phyloP scores from a whole-genome alignment of 2,888 invertebrate genomes.

The Margaritifera margaritifera region DNA sequence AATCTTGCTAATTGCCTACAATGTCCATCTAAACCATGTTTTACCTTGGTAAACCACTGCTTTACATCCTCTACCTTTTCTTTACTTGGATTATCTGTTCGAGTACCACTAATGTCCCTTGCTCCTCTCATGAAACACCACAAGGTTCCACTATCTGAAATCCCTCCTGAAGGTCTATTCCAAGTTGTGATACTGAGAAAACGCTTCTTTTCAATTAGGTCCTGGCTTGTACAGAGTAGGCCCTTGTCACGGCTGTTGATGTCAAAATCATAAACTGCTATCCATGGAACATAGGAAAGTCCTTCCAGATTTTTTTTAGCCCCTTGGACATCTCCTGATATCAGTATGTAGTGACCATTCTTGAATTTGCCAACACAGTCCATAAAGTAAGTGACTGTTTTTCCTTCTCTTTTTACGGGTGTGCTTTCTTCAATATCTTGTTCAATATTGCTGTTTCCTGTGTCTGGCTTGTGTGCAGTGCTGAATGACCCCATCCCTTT shows the following conservation, averaged over 20 bases:
- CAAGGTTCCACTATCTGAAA: slow-evolving; percentile 23
- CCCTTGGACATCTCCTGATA: slow-evolving; percentile 22
- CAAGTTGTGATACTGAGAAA: slow-evolving; percentile 29
- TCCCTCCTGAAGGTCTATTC: slow-evolving; percentile 15
- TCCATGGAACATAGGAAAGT: slow-evolving; percentile 34
- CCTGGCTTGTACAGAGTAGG: slow-evolving; percentile 26
- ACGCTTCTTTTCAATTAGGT: slow-evolving; percentile 15
- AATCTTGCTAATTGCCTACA: slow-evolving; percentile 16
- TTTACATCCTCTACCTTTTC: slow-evolving; percentile 7
- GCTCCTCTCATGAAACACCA: slow-evolving; percentile 40
- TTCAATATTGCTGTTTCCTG: neutral
- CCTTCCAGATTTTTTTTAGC: slow-evolving; percentile 9
- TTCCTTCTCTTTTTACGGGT: slow-evolving; percentile 1
- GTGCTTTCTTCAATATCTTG: neutral
- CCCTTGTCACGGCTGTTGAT: slow-evolving; percentile 29
- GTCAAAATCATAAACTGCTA: slow-evolving; percentile 45
- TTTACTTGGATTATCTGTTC: slow-evolving; percentile 2
- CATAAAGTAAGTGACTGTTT: slow-evolving; percentile 4
- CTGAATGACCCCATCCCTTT: neutral
- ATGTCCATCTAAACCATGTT: slow-evolving; percentile 10
- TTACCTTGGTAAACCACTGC: slow-evolving; percentile 14
- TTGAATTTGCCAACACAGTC: slow-evolving; percentile 16
- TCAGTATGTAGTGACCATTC: slow-evolving; percentile 33
- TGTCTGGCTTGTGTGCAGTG: too few species aligned
- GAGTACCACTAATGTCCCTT: slow-evolving; percentile 23